Evolutionary conservation across 64 coral and sea anemone species (phyloP).

Genomic region (Dendrophyllia cribrosa): DNA sequence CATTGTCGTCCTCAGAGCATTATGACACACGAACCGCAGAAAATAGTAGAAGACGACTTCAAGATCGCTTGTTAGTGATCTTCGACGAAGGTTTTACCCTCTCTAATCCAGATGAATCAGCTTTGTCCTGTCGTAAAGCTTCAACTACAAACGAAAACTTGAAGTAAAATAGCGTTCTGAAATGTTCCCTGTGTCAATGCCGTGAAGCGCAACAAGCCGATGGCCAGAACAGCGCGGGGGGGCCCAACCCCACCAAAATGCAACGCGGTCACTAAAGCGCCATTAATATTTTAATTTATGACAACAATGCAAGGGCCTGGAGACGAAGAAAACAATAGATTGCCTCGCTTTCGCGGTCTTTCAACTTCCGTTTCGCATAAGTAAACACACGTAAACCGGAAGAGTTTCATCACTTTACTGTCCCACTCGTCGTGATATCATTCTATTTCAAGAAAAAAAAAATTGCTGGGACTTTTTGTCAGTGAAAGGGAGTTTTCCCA

Average conservation of each 20-base stretch:
- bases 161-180: slow-evolving; percentile 97
- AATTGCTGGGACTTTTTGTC: neutral
- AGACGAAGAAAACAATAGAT: slow-evolving; percentile 80
- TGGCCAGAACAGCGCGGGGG: slow-evolving; percentile 82
- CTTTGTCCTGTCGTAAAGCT: slow-evolving; percentile 78
- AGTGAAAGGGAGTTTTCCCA: neutral
- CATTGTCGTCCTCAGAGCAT: slow-evolving; percentile 99
- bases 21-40: slow-evolving; percentile 98
- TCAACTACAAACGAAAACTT: slow-evolving; percentile 94
- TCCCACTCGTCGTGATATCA: neutral
- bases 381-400: slow-evolving; percentile 17
- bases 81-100: slow-evolving; percentile 67
- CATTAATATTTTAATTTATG: slow-evolving; percentile 98
- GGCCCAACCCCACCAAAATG: slow-evolving; percentile 98
- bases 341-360: slow-evolving; percentile 55
- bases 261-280: slow-evolving; percentile 72
- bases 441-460: neutral
- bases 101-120: slow-evolving; percentile 57
- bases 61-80: slow-evolving; percentile 71
- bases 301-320: slow-evolving; percentile 49
- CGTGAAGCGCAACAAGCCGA: slow-evolving; percentile 98
- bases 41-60: slow-evolving; percentile 79
- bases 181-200: slow-evolving; percentile 99
- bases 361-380: neutral
- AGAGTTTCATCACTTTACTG: neutral